A percentile compares a stretch with the other conserved stretches of the same genome.
These are phyloP conservation scores for Halcyon badia DNA, from an alignment of 2,797 vertebrate species.

Conservation along the genomic window DNA sequence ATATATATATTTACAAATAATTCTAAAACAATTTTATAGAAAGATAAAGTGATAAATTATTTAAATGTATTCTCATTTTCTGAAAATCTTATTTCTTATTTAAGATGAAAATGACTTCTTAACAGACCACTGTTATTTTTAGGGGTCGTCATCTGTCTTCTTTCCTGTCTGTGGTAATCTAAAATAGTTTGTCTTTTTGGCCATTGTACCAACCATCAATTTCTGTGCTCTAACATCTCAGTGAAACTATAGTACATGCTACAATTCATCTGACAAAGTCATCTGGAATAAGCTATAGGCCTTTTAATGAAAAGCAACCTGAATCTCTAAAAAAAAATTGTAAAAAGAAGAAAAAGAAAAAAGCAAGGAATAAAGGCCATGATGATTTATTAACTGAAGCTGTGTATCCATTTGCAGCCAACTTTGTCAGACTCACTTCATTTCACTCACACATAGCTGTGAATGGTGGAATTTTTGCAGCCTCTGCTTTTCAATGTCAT, in stretches of 20 bases:
- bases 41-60: not conserved
- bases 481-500: constrained; percentile 13
- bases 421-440: constrained; percentile 26
- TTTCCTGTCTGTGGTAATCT: not conserved
- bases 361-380: not conserved
- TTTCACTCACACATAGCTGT: not conserved
- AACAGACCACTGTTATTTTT: not conserved
- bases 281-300: not conserved
- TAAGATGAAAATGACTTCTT: not conserved
- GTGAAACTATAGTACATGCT: not conserved
- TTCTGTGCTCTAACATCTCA: not conserved
- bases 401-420: constrained; percentile 3
- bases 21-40: not conserved
- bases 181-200: not conserved
- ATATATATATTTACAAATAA: not conserved
- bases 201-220: not conserved
- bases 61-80: not conserved
- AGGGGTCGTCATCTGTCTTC: not conserved
- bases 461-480: constrained; percentile 44
- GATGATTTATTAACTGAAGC: constrained; percentile 18
- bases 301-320: not conserved
- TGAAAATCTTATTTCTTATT: not conserved
- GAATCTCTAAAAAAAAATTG: not conserved
- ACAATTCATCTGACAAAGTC: not conserved
- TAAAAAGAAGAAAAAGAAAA: not conserved